These are phyloP conservation scores for Myotis vivesi DNA, from an alignment of 2,797 vertebrate species.

Conservation along the genomic window DNA sequence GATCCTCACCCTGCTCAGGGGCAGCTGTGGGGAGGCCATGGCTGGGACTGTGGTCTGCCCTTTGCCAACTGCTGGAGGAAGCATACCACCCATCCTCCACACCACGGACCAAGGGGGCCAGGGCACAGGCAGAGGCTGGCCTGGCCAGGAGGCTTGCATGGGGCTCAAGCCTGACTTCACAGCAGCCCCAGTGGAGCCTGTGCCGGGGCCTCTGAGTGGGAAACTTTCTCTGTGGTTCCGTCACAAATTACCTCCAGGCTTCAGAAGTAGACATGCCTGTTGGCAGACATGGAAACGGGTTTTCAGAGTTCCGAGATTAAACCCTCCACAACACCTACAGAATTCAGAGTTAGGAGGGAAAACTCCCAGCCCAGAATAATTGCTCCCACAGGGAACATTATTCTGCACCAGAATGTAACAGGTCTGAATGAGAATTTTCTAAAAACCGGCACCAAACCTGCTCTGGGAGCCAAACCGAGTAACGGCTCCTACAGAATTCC, in stretches of 20 bases:
- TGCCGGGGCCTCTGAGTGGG: slow-evolving; percentile 30
- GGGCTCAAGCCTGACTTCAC: background rate
- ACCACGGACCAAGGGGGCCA: accelerated
- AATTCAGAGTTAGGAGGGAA: slow-evolving; percentile 80
- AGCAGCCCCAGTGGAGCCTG: background rate
- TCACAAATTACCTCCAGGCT: slow-evolving; percentile 66
- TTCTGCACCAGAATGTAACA: slow-evolving; percentile 83
- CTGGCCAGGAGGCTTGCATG: background rate
- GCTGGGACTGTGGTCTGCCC: background rate
- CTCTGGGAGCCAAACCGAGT: slow-evolving; percentile 64
- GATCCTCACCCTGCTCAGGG: background rate
- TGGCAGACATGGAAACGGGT: slow-evolving; percentile 79
- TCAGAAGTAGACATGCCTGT: slow-evolving; percentile 60
- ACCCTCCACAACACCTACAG: slow-evolving; percentile 88
- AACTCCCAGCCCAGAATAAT: slow-evolving; percentile 88
- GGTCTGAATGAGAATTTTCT: slow-evolving; percentile 83
- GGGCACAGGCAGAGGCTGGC: background rate
- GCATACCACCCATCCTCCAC: background rate
- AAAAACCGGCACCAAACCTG: slow-evolving; percentile 78
- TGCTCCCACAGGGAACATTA: slow-evolving; percentile 93
- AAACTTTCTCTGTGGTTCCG: background rate
- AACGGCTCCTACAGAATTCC: slow-evolving; percentile 72
- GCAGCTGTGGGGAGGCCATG: accelerated
- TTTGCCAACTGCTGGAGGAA: background rate
- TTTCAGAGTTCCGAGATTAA: slow-evolving; percentile 87